phyloP scores from a whole-genome alignment of 2,797 vertebrate genomes.

The Rhinatrema bivittatum region DNA sequence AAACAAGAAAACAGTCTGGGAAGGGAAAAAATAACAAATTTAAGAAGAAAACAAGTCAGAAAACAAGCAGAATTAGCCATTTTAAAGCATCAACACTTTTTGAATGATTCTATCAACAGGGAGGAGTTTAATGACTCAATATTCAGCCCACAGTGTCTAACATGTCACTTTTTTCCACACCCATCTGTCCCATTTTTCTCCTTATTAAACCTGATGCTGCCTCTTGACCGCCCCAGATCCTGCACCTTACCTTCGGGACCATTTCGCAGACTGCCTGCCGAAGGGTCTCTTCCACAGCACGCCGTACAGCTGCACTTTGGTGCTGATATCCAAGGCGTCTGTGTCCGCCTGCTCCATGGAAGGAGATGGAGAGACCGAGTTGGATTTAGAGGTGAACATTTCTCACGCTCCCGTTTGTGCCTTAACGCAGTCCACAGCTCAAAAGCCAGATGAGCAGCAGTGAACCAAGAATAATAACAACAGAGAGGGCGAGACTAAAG shows the following conservation, averaged over 20 bases:
- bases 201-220: background rate
- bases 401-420: slow-evolving; percentile 10
- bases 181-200: background rate
- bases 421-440: too few species aligned
- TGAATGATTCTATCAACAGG: too few species aligned
- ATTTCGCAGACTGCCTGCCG: slow-evolving; percentile 85
- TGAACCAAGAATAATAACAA: slow-evolving; percentile 27
- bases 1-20: too few species aligned
- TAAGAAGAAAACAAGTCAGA: too few species aligned
- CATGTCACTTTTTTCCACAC: too few species aligned
- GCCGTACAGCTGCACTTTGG: slow-evolving; percentile 91
- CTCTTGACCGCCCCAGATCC: slow-evolving; percentile 1
- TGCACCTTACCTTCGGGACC: slow-evolving; percentile 85
- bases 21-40: too few species aligned
- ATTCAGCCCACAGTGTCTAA: too few species aligned
- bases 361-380: slow-evolving; percentile 70
- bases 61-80: too few species aligned
- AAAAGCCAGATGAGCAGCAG: slow-evolving; percentile 39
- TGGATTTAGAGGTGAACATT: slow-evolving; percentile 80
- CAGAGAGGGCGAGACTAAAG: slow-evolving; percentile 7
- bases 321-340: slow-evolving; percentile 86
- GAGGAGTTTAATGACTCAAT: too few species aligned
- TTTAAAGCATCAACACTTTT: too few species aligned
- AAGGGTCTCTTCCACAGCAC: slow-evolving; percentile 96
- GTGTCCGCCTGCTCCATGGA: slow-evolving; percentile 87